Evolutionary conservation across 2,113 vertebrate genomes (phyloP), one percentile per base, ranked within the genome.

Genomic region (Haliaeetus leucogaster): DNA sequence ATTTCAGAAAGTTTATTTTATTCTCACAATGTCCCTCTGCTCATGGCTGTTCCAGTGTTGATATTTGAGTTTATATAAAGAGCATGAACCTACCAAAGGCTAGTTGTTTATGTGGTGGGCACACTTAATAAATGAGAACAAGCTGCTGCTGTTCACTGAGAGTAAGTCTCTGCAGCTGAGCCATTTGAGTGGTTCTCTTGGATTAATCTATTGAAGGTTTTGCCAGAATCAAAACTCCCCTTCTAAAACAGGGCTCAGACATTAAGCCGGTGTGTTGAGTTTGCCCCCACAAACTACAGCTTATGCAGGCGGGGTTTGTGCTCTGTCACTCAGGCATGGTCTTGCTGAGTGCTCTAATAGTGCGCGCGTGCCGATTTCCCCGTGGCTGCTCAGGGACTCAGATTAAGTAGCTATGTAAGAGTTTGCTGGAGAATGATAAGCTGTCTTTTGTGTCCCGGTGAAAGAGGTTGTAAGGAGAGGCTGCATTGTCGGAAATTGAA

Each of bases 401-500:
- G 76, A 8, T 38, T 66, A 11, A 42, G 87, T 3, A 59, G 17
- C 65, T 40, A 1, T 10, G 29, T 30, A 1, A 32, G 36, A 62
- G 42, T n/a, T 66, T 50, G 15, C 66, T 67, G 52, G 32, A 30
- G 8, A 59, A 55, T 7, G 2, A 15, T 42, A 38, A 94, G 19
- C 32, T 83, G 23, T 6, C 7, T 48, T 68, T 72, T 40, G 42
- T 83, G 63, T 55, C 29, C 76, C 32, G 36, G 3, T 36, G 50
- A 11, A 17, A 77, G 56, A 40, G 59, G 48, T 10, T 43, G 36
- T 61, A 13, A 63, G 66, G 80, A 63, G 78, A 63, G 38, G 52
- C 52, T 63, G 40, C 13, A 2, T 10, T 0, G 0, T 29, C 32
- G 38, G 62, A 68, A 40, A 7, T 19, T 4, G 36, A 43, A 20